phyloP scores from a whole-genome alignment of 2,113 vertebrate genomes.

The Lepidothrix coronata region DNA sequence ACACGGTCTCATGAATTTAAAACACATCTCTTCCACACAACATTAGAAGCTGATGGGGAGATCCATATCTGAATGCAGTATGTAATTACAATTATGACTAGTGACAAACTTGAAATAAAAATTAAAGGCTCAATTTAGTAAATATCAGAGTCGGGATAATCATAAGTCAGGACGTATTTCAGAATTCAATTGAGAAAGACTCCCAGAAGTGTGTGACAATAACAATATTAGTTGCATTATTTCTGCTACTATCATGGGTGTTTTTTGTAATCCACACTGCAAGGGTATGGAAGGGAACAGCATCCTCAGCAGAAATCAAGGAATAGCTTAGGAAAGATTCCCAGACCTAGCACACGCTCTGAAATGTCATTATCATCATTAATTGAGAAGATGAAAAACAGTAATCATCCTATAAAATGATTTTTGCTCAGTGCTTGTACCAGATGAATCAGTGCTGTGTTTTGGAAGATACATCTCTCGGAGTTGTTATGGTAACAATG shows the following conservation, averaged over 20 bases:
- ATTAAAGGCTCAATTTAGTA: background rate
- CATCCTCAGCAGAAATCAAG: background rate
- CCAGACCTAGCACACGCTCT: background rate
- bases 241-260: background rate
- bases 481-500: constrained; percentile 68
- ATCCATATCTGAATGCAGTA: background rate
- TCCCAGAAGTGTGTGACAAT: background rate
- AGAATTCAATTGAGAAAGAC: background rate
- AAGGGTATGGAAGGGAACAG: background rate
- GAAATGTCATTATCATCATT: constrained; percentile 10
- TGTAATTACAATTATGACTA: background rate
- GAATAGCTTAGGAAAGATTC: background rate
- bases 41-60: background rate
- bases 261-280: background rate
- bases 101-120: background rate
- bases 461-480: constrained; percentile 20
- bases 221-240: background rate
- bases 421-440: background rate
- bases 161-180: background rate
- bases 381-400: background rate
- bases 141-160: background rate
- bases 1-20: background rate
- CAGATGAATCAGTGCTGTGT: constrained; percentile 5
- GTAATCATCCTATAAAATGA: background rate
- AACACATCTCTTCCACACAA: background rate